Base-by-base conservation (phyloP, 92 coral and sea anemone species). In the Porites lobata region DNA sequence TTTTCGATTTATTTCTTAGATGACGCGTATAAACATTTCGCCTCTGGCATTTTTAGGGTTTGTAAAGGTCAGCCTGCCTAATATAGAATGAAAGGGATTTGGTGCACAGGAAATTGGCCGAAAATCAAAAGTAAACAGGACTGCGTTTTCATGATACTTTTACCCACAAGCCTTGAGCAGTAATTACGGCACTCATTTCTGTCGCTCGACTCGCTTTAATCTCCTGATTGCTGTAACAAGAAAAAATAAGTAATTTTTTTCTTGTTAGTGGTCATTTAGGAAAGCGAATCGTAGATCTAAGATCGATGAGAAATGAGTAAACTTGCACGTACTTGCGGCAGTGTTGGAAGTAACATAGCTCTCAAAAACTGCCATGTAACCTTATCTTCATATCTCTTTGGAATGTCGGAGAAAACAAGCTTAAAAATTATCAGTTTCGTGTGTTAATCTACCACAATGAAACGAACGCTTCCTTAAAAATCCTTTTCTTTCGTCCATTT, bases 111-210 rank as follows among this genome's bases (percentile, higher is more conserved):
- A 90, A 90, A 92, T 90, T 78, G 86, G 71, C 50, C 61, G 56
- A 77, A 93, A 90, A 77, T 80, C 86, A 71, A 51, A 90, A 66
- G 91, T 90, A 93, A 90, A 93, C 91, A 93, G 56, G 18, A 76
- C 67, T 90, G 87, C 89, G 54, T 79, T 22, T 29, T 82, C 17
- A 69, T 57, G 73, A 62, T 62, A 65, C 72, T 84, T 72, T 56
- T 19, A 50, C 65, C 47, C 50, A 3, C 22, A 61, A 75, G 63
- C 74, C 80, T 65, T 58, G 22, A 83, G 79, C 71, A 56, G 61
- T 59, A 58, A 54, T 67, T 67, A 22, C 54, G 43, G 32, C 50
- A 38, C 80, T 14, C 59, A 12, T 21, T 32, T 73, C 80, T 84
- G 87, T 84, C 51, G 51, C 63, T 51, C 65, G 19, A 21, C 21